phyloP scores from a whole-genome alignment of 2,113 vertebrate genomes.

The Corythaixoides concolor region DNA sequence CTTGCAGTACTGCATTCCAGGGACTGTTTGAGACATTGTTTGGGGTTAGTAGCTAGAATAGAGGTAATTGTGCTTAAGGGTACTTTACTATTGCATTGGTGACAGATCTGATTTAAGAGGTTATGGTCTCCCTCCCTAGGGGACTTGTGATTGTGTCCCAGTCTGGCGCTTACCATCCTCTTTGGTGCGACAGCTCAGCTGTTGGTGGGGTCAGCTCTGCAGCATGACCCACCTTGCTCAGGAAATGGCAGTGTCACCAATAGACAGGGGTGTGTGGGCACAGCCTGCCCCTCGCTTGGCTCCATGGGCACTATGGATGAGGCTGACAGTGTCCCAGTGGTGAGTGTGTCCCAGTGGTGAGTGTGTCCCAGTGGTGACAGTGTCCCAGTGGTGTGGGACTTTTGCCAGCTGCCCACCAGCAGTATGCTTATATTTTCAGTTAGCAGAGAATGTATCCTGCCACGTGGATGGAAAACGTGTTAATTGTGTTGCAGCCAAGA shows the following conservation, averaged over 20 bases:
- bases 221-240: background rate
- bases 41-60: background rate
- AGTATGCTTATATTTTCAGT: background rate
- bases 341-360: background rate
- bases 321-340: background rate
- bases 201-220: background rate
- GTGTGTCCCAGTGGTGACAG: background rate
- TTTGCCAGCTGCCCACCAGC: conserved; percentile 15
- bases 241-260: background rate
- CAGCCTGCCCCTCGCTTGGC: fast-evolving
- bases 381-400: background rate
- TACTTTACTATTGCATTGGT: background rate
- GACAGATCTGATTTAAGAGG: background rate
- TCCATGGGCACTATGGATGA: background rate
- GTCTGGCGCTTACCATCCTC: background rate
- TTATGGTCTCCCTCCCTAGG: background rate
- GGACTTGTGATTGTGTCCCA: fast-evolving
- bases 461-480: conserved; percentile 3
- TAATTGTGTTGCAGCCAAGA: conserved; percentile 38
- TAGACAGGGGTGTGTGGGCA: background rate
- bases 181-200: background rate
- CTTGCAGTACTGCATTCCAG: background rate
- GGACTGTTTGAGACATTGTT: background rate
- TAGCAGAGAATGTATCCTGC: conserved; percentile 16
- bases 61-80: background rate